Evolutionary conservation across 2,113 vertebrate species (phyloP).

Genomic region (Bagarius yarrelli): DNA sequence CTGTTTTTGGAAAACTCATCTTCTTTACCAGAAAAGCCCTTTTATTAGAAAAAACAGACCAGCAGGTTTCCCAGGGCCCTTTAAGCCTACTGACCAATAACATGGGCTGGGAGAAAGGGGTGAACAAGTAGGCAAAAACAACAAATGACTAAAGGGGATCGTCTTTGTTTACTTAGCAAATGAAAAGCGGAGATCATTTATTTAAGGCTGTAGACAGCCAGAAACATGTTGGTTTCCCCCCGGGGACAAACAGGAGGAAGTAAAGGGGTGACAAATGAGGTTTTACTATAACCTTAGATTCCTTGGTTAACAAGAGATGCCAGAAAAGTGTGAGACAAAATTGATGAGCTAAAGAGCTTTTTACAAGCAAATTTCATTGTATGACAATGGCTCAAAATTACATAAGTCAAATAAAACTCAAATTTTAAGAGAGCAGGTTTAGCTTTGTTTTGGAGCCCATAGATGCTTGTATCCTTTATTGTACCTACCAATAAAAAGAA

Average conservation of each 20-base stretch:
- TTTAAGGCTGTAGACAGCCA: slow-evolving; percentile 8
- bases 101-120: background rate
- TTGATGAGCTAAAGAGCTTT: background rate
- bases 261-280: background rate
- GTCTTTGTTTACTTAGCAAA: slow-evolving; percentile 33
- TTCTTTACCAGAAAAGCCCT: slow-evolving; percentile 47
- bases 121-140: slow-evolving; percentile 5
- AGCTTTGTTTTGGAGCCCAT: background rate
- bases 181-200: slow-evolving; percentile 35
- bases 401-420: background rate
- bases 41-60: slow-evolving; percentile 54
- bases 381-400: background rate
- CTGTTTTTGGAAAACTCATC: slow-evolving; percentile 42
- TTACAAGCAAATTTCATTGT: background rate
- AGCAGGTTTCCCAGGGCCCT: slow-evolving; percentile 58
- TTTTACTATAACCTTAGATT: background rate
- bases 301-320: slow-evolving; percentile 1
- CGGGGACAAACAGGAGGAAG: background rate
- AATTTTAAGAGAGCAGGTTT: background rate
- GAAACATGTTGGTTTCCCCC: slow-evolving; percentile 7
- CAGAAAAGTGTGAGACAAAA: background rate
- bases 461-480: too few species aligned
- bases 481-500: background rate
- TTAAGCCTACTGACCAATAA: slow-evolving; percentile 35
- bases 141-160: slow-evolving; percentile 10